Evolutionary conservation across 1,140 invertebrate species (phyloP), one percentile per base, ranked within the genome.

Genomic region (Philopotamus ludificatus): DNA sequence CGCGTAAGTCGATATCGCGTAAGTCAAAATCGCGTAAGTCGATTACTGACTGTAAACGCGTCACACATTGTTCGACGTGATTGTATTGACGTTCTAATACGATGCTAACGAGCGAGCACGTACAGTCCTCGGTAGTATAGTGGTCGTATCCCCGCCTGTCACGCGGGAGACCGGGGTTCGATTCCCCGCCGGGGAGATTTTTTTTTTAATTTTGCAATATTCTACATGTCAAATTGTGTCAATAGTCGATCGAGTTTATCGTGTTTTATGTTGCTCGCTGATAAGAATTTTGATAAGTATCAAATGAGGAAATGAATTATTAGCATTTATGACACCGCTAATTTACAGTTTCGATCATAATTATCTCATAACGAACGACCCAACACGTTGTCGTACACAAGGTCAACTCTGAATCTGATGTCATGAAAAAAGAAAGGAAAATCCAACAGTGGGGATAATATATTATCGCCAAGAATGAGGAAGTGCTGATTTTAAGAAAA

Each of bases 71-170:
- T n/a, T n/a, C n/a, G n/a, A n/a, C n/a, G n/a, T n/a, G n/a, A n/a
- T n/a, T n/a, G n/a, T n/a, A n/a, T n/a, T n/a, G n/a, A n/a, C n/a
- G 28, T 34, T 47, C 18, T 7, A 8, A 47, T 47, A 47, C 44
- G 15, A 47, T 47, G 18, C 18, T 47, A 15, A 9, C 4, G 10
- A 16, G 18, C 18, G 4, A 7, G 15, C 4, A 12, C 10, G 18
- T 20, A 47, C 44, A 8, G 4, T 47, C 44, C 44, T 47, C 44
- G 44, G 44, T 47, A 47, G 44, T 47, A 47, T 47, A 47, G 44
- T 47, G 44, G 44, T 47, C 10, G 77, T 79, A 79, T 79, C 77
- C 75, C 77, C 78, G 77, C 77, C 77, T 79, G 77, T 79, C 77
- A 79, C 77, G 78, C 77, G 78, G 77, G 64, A 61, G 57, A 60